Base-by-base conservation (phyloP, 2,113 vertebrate species). In the Mugil cephalus region DNA sequence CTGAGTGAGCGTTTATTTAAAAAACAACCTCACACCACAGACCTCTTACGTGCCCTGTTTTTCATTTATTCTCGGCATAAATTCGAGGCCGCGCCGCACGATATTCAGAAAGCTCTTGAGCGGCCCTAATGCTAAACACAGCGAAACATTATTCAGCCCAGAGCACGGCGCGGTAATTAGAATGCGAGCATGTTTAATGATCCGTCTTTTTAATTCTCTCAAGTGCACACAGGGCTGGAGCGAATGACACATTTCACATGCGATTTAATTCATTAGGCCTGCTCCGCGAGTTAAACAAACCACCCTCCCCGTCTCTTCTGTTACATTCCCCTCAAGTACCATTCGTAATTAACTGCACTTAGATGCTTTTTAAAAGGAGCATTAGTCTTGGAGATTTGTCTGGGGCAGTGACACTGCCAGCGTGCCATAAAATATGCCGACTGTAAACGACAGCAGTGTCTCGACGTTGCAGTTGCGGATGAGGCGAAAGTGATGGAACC, bases 1-100 rank as follows among this genome's bases (percentile, higher is more conserved):
- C 71, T 77, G 51, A 63, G 74, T 64, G 69, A 77, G 79, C 67
- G 83, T 85, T 88, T 91, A 82, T 86, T 86, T 87, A 73, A 79
- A 89, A 88, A 92, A 87, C 85, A 91, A 80, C 40, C 83, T 86
- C 85, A 81, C 89, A 88, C 89, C 85, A 82, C 80, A 86, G 80
- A 73, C 54, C 85, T 84, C 89, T 90, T 80, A 81, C 62, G 69
- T 52, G 80, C 74, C 65, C 84, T 67, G 84, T 21, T 67, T 84
- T 78, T 81, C 78, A 70, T 90, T 84, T 79, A 70, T 81, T 51
- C 84, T 50, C 56, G 39, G 55, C 80, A 80, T 76, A 85, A 85
- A 85, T 83, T 64, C 58, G 58, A 72, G 65, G 73, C 76, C 17
- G 60, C 74, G 64, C 60, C 38, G 74, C 62, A 17, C 8, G 30